Conservation (phyloP, 2,113 vertebrate species). For the Myodes glareolus region DNA sequence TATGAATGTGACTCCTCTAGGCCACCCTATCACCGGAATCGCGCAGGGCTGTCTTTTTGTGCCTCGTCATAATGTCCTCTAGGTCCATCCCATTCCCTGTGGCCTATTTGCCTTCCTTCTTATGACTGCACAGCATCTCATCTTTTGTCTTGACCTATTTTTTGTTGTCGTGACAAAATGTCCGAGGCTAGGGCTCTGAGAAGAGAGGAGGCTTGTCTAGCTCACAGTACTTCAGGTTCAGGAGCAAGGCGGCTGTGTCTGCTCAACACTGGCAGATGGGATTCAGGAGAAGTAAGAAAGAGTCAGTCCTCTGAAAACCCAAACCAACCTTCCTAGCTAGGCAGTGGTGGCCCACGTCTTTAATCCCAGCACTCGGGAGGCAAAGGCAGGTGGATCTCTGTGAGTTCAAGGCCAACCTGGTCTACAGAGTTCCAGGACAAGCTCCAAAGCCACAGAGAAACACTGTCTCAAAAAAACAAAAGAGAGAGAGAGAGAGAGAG, state of each 20-base stretch:
- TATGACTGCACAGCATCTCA: background rate
- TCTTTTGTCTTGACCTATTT: background rate
- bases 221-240: background rate
- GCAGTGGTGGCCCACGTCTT: too few relatives aligned
- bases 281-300: background rate
- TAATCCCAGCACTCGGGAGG: too few relatives aligned
- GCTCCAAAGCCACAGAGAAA: too few relatives aligned
- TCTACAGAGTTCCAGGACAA: too few relatives aligned
- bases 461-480: too few relatives aligned
- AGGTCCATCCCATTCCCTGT: background rate
- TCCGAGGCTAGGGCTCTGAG: background rate
- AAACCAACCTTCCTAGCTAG: background rate
- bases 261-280: background rate
- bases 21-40: background rate
- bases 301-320: background rate
- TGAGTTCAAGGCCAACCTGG: too few relatives aligned
- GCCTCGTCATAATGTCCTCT: background rate
- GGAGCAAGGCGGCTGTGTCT: background rate
- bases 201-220: background rate
- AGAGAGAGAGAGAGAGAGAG: too few relatives aligned
- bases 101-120: background rate
- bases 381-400: too few relatives aligned
- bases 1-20: too few relatives aligned
- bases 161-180: background rate
- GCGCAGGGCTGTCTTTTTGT: background rate